Evolutionary conservation across 1,140 invertebrate genomes (phyloP), one percentile per base, ranked within the genome.

Genomic region (Parasteatoda tepidariorum): DNA sequence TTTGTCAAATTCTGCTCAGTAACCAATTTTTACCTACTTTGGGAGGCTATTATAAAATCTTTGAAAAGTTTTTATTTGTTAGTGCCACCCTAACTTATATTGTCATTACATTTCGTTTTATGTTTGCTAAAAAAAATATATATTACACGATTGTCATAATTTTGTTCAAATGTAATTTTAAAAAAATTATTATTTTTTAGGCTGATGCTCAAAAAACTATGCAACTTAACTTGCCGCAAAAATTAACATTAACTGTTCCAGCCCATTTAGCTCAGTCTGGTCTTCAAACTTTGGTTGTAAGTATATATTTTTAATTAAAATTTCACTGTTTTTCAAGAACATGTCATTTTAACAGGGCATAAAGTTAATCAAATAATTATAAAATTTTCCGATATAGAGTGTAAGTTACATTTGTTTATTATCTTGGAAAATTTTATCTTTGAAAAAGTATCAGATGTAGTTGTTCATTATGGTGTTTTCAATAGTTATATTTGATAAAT

Each of bases 211-310:
- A 84, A 24, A 85, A 85, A 48, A 83, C 85, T 15, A 54, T 85
- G 26, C 68, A 78, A 7, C 15, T 85, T 24, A 84, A 71, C 34
- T 11, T 76, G 18, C 81, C 84, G 2, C 74, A 84, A 15, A 82
- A 75, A 54, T 30, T 85, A 13, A 84, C 85, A 13, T 71, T 85
- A 7, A 82, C 83, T 31, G 31, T 85, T 11, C 85, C 85, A 62
- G 85, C 85, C 7, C 79, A 61, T 90, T 91, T 86, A 89, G 90
- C 87, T 88, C 84, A 66, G 87, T 88, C 30, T 61, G 66, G 64
- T 74, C 33, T 84, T 66, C 85, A 84, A 62, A 74, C 79, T 11
- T 70, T 85, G 55, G 83, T 85, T 18, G 83, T 85, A 74, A 85
- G 75, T 82, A n/a, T 55, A n/a, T 71, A 15, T 71, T 71, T 28